These are phyloP conservation scores for Ceratina calcarata DNA, from an alignment of 1,140 invertebrate species.

Conservation along the genomic window DNA sequence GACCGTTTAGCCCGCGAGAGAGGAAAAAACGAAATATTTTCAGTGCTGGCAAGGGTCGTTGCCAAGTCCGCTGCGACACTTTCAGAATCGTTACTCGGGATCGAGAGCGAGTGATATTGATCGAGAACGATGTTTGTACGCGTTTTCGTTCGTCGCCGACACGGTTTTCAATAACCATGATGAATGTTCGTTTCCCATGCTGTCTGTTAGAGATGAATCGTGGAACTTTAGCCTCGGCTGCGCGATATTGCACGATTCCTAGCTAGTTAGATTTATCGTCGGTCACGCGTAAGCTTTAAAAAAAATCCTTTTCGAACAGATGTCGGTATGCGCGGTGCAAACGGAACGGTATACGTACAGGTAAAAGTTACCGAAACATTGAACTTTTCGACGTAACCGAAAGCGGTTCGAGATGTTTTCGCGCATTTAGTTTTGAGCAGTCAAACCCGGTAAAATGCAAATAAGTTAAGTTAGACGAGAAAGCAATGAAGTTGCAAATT, in stretches of 20 bases:
- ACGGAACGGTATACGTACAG: not conserved
- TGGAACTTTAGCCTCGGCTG: not conserved
- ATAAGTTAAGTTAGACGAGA: slow-evolving; percentile 21
- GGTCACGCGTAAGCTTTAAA: not conserved
- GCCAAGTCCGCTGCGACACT: slow-evolving; percentile 16
- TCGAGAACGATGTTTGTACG: not conserved
- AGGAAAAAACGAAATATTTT: slow-evolving; percentile 32
- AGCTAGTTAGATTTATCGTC: slow-evolving; percentile 13
- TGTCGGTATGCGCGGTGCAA: not conserved
- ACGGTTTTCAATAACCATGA: slow-evolving; percentile 18
- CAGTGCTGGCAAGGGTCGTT: slow-evolving; percentile 34
- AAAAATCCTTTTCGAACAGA: not conserved
- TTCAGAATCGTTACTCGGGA: slow-evolving; percentile 2
- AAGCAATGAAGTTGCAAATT: slow-evolving; percentile 37
- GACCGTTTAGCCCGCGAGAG: not conserved
- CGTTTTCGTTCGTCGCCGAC: not conserved
- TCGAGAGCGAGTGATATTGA: slow-evolving; percentile 5
- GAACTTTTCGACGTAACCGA: not conserved
- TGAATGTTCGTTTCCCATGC: slow-evolving; percentile 7
- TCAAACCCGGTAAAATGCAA: not conserved
- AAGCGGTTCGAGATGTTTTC: not conserved
- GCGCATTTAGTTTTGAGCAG: slow-evolving; percentile 4
- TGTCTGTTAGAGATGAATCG: not conserved
- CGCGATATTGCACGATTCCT: not conserved
- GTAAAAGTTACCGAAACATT: not conserved